Conservation (phyloP, 2,113 vertebrate genomes). For the Nycticorax nycticorax region DNA sequence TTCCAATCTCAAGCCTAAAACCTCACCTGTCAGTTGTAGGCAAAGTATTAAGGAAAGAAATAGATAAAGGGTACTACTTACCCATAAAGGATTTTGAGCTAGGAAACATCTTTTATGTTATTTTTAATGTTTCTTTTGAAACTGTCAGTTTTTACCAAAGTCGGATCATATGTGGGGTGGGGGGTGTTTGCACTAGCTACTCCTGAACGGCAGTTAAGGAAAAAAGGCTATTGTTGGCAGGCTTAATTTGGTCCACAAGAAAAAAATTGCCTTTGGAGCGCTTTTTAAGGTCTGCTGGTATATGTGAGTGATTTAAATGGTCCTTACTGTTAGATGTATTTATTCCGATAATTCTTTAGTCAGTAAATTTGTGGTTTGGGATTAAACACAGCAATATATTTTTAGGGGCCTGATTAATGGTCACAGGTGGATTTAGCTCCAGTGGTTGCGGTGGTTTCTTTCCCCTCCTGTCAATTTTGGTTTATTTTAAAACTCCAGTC, state of each 20-base stretch:
- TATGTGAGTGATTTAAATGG: not conserved
- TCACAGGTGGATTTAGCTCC: conserved; percentile 44
- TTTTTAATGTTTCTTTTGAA: conserved; percentile 17
- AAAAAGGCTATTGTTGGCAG: not conserved
- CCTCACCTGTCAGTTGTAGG: not conserved
- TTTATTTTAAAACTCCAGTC: conserved; percentile 26
- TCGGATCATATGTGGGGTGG: not conserved
- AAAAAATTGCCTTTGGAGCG: not conserved
- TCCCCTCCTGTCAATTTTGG: not conserved
- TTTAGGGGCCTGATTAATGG: conserved; percentile 44
- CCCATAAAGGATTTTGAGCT: not conserved
- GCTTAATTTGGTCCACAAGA: not conserved
- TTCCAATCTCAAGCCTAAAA: not conserved
- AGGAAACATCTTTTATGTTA: not conserved
- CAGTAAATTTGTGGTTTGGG: conserved; percentile 14
- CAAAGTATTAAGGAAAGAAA: not conserved
- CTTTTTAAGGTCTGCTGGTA: not conserved
- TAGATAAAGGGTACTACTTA: not conserved
- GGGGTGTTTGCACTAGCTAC: not conserved
- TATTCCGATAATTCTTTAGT: not conserved
- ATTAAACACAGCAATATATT: conserved; percentile 40
- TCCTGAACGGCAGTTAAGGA: not conserved
- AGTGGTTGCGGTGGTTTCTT: not conserved
- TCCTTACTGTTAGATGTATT: not conserved
- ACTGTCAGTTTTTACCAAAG: not conserved